Evolutionary conservation across 2,113 vertebrate species (phyloP).

Genomic region (Odocoileus hemionus): DNA sequence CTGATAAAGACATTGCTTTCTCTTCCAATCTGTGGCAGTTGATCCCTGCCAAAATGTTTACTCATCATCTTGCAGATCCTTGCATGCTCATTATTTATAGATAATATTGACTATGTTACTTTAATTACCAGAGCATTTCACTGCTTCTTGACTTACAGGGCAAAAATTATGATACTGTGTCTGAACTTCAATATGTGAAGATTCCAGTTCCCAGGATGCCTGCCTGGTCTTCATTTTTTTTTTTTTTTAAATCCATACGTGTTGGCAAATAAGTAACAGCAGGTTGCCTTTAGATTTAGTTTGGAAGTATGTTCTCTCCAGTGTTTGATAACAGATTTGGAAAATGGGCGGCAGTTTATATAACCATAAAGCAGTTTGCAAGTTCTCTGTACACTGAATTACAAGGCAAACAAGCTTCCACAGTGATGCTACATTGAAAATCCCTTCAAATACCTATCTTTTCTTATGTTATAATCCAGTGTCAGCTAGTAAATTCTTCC

Average conservation of each 20-base stretch:
- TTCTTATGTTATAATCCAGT: neutral
- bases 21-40: neutral
- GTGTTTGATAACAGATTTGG: conserved; percentile 37
- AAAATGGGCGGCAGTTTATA: neutral
- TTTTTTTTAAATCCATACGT: neutral
- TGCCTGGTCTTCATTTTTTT: neutral
- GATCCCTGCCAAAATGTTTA: neutral
- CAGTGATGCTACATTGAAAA: neutral
- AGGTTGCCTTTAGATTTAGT: conserved; percentile 49
- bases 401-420: neutral
- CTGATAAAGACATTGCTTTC: neutral
- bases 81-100: neutral
- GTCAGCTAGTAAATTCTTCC: conserved; percentile 15
- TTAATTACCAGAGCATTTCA: neutral
- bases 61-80: neutral
- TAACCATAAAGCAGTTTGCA: conserved; percentile 13
- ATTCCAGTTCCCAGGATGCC: neutral
- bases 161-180: neutral
- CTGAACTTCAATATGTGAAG: neutral
- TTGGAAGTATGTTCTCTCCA: conserved; percentile 41
- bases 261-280: conserved; percentile 56
- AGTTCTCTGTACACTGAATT: neutral
- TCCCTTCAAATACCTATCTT: neutral
- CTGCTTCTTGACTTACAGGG: neutral
- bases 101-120: conserved; percentile 18